Evolutionary conservation across 2,888 invertebrate genomes (phyloP), one percentile per base, ranked within the genome.

Genomic region (Physocephala rufipes): DNA sequence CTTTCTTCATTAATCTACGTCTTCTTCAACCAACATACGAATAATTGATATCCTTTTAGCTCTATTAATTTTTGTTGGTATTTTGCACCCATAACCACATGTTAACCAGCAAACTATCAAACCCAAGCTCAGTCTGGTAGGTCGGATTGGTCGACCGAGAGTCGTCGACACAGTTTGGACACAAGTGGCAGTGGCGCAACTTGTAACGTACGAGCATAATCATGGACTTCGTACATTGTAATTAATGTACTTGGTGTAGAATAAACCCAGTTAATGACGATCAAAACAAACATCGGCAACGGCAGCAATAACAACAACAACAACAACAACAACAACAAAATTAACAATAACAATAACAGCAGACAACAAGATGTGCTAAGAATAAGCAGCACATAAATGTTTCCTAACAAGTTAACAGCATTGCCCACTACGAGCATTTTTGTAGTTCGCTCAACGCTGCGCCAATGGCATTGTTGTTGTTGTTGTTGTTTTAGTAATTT

Each of bases 81-180:
- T 66, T 26, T 47, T 49, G n/a, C n/a, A n/a, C n/a, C n/a, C n/a
- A n/a, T 47, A 5, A 59, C 67, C 67, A 59, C 67, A 61, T 49
- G 67, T 58, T 67, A 67, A 67, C 67, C 67, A 26, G 47, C 59
- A 47, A 49, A 67, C 59, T 53, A n/a, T n/a, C n/a, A n/a, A 28
- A 21, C 53, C 66, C 36, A 51, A 24, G 45, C 53, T 13, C 19
- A 36, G 9, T 36, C 9, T 9, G 36, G 36, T 36, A 4, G 36
- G 36, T 36, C 36, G 36, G 9, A 26, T 13, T 19, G 36, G 45
- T 43, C 21, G 36, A 12, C 47, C 55, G 30, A 13, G 43, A n/a
- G 15, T 16, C n/a, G n/a, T n/a, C 28, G 43, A 45, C 30, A 51
- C 53, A 61, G 19, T 15, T 26, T 12, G 24, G 28, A 16, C n/a